Conservation (phyloP, 2,888 invertebrate genomes). For the Pyrochroa serraticornis region DNA sequence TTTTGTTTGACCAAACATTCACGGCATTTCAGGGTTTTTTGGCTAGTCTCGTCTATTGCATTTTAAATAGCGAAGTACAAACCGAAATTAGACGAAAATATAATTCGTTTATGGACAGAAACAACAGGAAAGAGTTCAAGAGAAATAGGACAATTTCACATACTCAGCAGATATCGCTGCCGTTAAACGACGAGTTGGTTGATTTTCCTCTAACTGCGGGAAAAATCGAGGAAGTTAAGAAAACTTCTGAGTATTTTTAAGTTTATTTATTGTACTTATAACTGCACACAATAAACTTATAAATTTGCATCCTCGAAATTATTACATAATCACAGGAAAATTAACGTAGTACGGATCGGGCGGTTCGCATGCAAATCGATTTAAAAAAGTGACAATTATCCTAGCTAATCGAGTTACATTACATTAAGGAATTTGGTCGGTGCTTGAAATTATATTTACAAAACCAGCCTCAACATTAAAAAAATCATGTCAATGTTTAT, state of each 20-base stretch:
- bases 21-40: constrained; percentile 72
- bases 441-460: background rate
- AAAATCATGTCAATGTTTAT: constrained; percentile 7
- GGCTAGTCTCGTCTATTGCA: constrained; percentile 68
- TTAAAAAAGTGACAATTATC: constrained; percentile 3
- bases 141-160: constrained; percentile 33
- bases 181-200: constrained; percentile 26
- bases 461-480: background rate
- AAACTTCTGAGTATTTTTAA: constrained; percentile 21
- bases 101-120: constrained; percentile 27
- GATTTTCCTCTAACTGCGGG: constrained; percentile 4
- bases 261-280: constrained; percentile 23
- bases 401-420: too few relatives aligned
- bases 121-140: constrained; percentile 26
- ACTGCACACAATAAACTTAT: constrained; percentile 22
- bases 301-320: constrained; percentile 16
- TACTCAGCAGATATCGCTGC: constrained; percentile 30
- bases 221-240: constrained; percentile 6
- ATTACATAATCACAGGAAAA: constrained; percentile 24
- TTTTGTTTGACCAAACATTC: constrained; percentile 70
- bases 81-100: constrained; percentile 57
- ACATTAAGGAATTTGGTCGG: background rate
- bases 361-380: too few relatives aligned
- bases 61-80: constrained; percentile 68
- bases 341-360: background rate